phyloP scores from a whole-genome alignment of 2,797 vertebrate species.

The Gila robusta region DNA sequence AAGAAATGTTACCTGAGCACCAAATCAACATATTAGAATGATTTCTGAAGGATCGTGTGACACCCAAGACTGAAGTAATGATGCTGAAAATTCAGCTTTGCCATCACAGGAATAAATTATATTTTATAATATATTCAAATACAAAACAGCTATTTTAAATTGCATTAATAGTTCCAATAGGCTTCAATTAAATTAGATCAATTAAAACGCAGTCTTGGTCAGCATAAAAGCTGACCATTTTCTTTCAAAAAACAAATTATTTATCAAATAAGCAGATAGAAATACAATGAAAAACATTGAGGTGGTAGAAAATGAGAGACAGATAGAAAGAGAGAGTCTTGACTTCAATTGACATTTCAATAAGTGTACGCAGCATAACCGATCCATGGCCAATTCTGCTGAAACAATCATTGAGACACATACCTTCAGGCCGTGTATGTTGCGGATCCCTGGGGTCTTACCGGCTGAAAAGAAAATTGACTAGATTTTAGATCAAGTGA shows the following conservation, averaged over 20 bases:
- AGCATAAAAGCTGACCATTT: background rate
- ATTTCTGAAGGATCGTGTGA: background rate
- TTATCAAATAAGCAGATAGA: slow-evolving; percentile 18
- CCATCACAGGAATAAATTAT: background rate
- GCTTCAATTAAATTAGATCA: background rate
- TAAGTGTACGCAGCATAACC: slow-evolving; percentile 98
- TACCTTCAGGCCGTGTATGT: slow-evolving; percentile 99
- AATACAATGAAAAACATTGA: background rate
- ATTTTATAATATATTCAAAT: background rate
- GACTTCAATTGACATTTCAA: slow-evolving; percentile 99
- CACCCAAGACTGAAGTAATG: background rate
- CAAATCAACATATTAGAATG: background rate
- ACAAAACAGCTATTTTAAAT: background rate
- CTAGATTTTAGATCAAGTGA: slow-evolving; percentile 98
- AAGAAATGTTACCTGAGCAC: background rate
- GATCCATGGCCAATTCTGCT: slow-evolving; percentile 92
- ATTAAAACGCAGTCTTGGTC: background rate
- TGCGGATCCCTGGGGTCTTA: slow-evolving; percentile 99
- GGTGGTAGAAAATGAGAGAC: slow-evolving; percentile 11
- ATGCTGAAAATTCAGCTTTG: background rate
- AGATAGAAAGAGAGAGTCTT: slow-evolving; percentile 74
- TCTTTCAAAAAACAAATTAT: background rate
- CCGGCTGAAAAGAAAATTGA: slow-evolving; percentile 99
- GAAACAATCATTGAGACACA: slow-evolving; percentile 99
- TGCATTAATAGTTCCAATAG: background rate